Conservation (phyloP, 2,888 invertebrate genomes). For the Willowsia nigromaculata region DNA sequence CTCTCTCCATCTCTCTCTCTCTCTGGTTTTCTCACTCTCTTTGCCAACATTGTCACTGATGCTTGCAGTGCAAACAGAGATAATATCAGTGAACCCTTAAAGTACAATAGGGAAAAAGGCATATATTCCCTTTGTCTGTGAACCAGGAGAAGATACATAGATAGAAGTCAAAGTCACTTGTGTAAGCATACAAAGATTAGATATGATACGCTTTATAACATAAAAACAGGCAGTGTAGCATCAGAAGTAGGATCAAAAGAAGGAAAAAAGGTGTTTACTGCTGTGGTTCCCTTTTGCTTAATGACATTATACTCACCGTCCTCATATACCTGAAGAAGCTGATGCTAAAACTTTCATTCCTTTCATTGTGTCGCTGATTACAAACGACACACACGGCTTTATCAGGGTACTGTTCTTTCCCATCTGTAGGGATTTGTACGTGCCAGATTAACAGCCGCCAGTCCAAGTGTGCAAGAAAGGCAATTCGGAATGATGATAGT, state of each 20-base stretch:
- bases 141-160: conserved; percentile 27
- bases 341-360: conserved; percentile 44
- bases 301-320: conserved; percentile 25
- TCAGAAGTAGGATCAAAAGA: neutral
- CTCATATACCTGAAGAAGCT: conserved; percentile 15
- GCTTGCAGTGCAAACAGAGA: conserved; percentile 46
- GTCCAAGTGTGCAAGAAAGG: conserved; percentile 35
- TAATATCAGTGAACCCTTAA: conserved; percentile 60
- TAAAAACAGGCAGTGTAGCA: neutral
- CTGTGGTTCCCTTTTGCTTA: conserved; percentile 26
- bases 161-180: neutral
- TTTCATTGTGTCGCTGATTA: conserved; percentile 60
- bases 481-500: conserved; percentile 10
- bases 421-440: conserved; percentile 68
- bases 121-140: conserved; percentile 21
- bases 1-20: no score
- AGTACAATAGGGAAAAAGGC: conserved; percentile 22
- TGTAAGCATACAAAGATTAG: neutral
- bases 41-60: conserved; percentile 44
- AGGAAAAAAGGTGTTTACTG: conserved; percentile 49
- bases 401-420: conserved; percentile 49
- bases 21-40: neutral
- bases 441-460: conserved; percentile 67
- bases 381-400: conserved; percentile 60
- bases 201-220: neutral